Percentiles rank a stretch among this genome's conserved stretches.
Conservation (phyloP, 2,797 vertebrate species). For the Synanceia verrucosa region DNA sequence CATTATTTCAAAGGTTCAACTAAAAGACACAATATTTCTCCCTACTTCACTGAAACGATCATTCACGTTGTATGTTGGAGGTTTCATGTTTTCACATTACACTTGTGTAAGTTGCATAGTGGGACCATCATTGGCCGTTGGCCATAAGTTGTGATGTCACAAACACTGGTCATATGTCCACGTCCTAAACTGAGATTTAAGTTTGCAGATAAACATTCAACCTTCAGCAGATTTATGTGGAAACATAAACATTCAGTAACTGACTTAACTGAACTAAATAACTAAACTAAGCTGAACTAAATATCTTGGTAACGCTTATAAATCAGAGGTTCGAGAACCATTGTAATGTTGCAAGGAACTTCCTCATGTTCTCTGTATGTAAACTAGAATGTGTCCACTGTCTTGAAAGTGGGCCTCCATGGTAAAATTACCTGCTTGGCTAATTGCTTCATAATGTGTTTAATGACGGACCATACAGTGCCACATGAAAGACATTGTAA, state of each 20-base stretch:
- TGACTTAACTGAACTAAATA: constrained; percentile 4
- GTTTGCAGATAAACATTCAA: neutral
- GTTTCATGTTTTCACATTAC: neutral
- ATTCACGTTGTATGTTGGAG: neutral
- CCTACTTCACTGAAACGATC: neutral
- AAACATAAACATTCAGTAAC: neutral
- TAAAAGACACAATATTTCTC: neutral
- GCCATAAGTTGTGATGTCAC: neutral
- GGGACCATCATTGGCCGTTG: neutral
- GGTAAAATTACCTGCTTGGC: constrained; percentile 31
- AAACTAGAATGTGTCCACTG: neutral
- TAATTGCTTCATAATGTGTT: constrained; percentile 41
- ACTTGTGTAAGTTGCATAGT: neutral
- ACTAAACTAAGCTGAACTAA: constrained; percentile 5
- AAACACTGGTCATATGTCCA: neutral
- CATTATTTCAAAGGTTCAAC: neutral
- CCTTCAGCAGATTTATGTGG: neutral
- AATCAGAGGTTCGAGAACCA: neutral
- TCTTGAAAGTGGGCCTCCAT: neutral
- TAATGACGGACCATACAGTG: constrained; percentile 34
- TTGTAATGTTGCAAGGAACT: neutral
- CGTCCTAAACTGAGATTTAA: neutral
- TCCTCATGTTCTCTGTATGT: constrained; percentile 3
- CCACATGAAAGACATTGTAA: constrained; percentile 28
- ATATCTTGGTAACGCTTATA: neutral